Conservation (phyloP, 2,888 invertebrate genomes). For the Oxycera nigricornis region DNA sequence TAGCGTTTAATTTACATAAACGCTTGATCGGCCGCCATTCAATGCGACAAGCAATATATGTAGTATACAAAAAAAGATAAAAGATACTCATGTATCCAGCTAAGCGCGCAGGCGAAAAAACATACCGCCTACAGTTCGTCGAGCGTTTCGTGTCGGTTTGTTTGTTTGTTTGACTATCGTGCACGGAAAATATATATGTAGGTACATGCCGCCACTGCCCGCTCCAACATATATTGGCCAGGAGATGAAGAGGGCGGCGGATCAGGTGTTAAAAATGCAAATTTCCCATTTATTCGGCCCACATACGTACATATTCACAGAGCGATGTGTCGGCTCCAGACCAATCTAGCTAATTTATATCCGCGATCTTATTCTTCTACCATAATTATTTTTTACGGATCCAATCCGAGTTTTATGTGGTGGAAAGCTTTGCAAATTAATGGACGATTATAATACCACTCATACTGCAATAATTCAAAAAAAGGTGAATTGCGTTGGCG, state of each 20-base stretch:
- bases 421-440: slow-evolving; percentile 6
- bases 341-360: slow-evolving; percentile 34
- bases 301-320: slow-evolving; percentile 17
- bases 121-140: slow-evolving; percentile 27
- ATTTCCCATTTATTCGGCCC: slow-evolving; percentile 29
- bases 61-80: no score
- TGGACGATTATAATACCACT: slow-evolving; percentile 2
- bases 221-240: background rate
- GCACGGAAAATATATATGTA: background rate
- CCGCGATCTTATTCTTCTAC: slow-evolving; percentile 11
- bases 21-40: slow-evolving; percentile 34
- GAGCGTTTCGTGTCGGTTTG: background rate
- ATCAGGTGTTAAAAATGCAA: slow-evolving; percentile 40
- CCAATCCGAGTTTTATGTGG: background rate
- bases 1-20: slow-evolving; percentile 40
- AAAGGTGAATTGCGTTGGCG: slow-evolving; percentile 19
- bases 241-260: background rate
- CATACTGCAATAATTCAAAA: background rate
- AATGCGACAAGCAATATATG: slow-evolving; percentile 29
- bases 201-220: slow-evolving; percentile 1
- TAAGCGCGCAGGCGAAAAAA: background rate
- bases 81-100: background rate
- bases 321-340: slow-evolving; percentile 8
- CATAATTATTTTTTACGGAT: slow-evolving; percentile 18
- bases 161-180: slow-evolving; percentile 12